Percentiles rank a stretch among this genome's conserved stretches.
Evolutionary conservation across 2,113 vertebrate species (phyloP).

Genomic region (Vireo altiloquus): DNA sequence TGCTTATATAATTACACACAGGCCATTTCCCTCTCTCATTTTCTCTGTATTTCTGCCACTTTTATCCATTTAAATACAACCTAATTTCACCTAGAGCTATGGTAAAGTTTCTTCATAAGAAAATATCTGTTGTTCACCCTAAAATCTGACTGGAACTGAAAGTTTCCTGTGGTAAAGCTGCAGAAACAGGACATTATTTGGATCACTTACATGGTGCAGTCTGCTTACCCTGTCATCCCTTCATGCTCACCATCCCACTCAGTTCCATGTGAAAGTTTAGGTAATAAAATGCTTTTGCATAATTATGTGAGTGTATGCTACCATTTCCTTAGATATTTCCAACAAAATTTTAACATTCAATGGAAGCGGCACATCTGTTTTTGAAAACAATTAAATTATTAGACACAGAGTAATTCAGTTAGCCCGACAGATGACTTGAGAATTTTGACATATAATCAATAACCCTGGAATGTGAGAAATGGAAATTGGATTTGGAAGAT

Average conservation of each 20-base stretch:
- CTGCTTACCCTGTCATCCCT: neutral
- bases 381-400: slow-evolving; percentile 73
- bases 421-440: slow-evolving; percentile 43
- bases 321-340: slow-evolving; percentile 58
- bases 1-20: neutral
- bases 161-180: neutral
- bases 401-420: slow-evolving; percentile 68
- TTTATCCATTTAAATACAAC: neutral
- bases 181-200: neutral
- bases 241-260: neutral
- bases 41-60: neutral
- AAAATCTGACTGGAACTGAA: neutral
- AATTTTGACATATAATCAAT: slow-evolving; percentile 69
- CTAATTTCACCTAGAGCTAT: neutral
- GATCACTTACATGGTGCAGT: rapidly evolving
- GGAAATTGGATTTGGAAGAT: slow-evolving; percentile 63
- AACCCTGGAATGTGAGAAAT: slow-evolving; percentile 66
- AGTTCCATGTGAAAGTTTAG: neutral
- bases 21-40: neutral
- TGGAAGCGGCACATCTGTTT: slow-evolving; percentile 71
- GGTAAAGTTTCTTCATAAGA: neutral
- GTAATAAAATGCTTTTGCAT: slow-evolving; percentile 36
- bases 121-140: neutral
- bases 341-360: slow-evolving; percentile 62
- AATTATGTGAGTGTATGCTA: neutral